Conservation (phyloP, 2,113 vertebrate species). For the Orycteropus afer region DNA sequence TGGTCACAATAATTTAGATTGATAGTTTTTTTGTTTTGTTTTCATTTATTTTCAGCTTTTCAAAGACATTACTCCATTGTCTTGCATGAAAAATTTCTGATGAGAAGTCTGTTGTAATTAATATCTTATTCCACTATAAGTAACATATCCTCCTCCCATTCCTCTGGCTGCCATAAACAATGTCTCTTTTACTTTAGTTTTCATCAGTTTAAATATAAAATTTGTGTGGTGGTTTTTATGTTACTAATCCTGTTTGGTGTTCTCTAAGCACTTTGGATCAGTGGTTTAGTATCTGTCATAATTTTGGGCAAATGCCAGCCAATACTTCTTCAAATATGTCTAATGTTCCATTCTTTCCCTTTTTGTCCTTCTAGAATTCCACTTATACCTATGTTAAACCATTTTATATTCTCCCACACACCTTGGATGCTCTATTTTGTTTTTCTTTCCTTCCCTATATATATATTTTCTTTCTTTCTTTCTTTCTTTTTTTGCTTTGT, state of each 20-base stretch:
- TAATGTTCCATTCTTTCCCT: not conserved
- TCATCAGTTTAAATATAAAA: not conserved
- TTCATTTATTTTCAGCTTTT: not conserved
- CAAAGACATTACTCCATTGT: not conserved
- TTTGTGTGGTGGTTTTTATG: not conserved
- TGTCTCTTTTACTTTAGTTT: not conserved
- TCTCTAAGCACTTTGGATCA: not conserved
- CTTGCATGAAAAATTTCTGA: not conserved
- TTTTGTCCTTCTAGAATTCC: not conserved
- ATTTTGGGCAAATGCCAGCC: not conserved
- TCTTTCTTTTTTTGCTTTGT: not conserved
- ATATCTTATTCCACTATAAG: not conserved
- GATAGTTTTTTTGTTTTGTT: not conserved
- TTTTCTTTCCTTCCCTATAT: not conserved
- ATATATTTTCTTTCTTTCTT: no score
- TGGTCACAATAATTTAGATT: not conserved
- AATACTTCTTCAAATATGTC: conserved; percentile 1
- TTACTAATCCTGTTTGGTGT: not conserved
- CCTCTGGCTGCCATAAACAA: not conserved
- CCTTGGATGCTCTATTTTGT: not conserved
- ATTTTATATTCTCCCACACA: not conserved
- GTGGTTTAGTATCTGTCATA: not conserved
- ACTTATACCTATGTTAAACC: not conserved
- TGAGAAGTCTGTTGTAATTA: not conserved
- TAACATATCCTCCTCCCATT: not conserved